Evolutionary conservation across 1,140 invertebrate genomes (phyloP).

Genomic region (Psix sp.): DNA sequence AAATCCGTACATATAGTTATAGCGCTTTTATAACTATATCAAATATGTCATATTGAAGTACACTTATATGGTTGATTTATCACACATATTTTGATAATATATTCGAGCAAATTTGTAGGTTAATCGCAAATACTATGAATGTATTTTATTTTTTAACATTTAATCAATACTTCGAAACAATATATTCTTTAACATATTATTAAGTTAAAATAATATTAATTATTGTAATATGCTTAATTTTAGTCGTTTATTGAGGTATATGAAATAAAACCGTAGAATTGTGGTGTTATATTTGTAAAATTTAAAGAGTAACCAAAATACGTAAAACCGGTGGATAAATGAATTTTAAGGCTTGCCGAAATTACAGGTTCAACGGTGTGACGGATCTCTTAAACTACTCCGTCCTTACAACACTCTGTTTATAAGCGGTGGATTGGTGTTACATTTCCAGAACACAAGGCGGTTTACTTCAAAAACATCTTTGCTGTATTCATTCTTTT

Average conservation of each 20-base stretch:
- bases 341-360: constrained; percentile 25
- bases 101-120: constrained; percentile 66
- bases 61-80: constrained; percentile 67
- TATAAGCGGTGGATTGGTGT: constrained; percentile 20
- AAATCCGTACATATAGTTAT: constrained; percentile 60
- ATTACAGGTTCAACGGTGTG: constrained; percentile 28
- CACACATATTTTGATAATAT: constrained; percentile 70
- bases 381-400: no score
- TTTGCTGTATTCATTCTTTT: constrained; percentile 16
- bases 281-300: neutral
- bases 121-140: constrained; percentile 48
- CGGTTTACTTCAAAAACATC: constrained; percentile 46
- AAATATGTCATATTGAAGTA: constrained; percentile 59
- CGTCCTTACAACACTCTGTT: constrained; percentile 22
- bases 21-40: constrained; percentile 60
- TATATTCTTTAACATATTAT: neutral
- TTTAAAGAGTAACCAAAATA: constrained; percentile 9
- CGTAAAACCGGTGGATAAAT: constrained; percentile 39
- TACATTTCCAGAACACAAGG: constrained; percentile 45
- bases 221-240: neutral
- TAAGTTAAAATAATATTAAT: neutral
- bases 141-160: constrained; percentile 2
- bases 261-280: neutral
- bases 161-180: neutral
- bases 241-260: neutral